These are phyloP conservation scores for Parnassius orleans DNA, from an alignment of 2,888 invertebrate genomes.

Conservation along the genomic window DNA sequence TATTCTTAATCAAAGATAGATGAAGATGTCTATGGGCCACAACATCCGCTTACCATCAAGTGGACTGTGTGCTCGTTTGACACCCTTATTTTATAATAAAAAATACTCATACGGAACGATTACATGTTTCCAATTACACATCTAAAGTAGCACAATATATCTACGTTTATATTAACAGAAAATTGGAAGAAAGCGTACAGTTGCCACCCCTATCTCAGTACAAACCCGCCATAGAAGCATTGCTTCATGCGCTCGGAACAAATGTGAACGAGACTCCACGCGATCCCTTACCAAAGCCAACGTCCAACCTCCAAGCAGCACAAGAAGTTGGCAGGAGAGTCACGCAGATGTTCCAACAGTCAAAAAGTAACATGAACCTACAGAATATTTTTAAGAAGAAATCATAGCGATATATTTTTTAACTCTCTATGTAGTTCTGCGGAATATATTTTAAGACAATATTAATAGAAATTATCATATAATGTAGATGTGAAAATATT, in stretches of 20 bases:
- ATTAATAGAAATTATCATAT: background rate
- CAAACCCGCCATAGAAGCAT: slow-evolving; percentile 63
- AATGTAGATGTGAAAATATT: slow-evolving; percentile 3
- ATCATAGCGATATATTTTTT: slow-evolving; percentile 45
- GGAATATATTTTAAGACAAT: too few relatives aligned
- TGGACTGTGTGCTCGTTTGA: background rate
- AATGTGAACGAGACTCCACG: slow-evolving; percentile 29
- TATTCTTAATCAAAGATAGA: too few relatives aligned
- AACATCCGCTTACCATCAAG: background rate
- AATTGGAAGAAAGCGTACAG: slow-evolving; percentile 68
- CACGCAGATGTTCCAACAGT: slow-evolving; percentile 74
- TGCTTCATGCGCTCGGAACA: slow-evolving; percentile 56
- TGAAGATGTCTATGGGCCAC: too few relatives aligned
- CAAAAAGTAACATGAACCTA: slow-evolving; percentile 70
- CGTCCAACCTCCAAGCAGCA: slow-evolving; percentile 58
- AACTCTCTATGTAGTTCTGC: background rate
- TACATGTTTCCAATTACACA: too few relatives aligned
- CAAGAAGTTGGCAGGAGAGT: slow-evolving; percentile 72
- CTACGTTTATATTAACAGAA: slow-evolving; percentile 43
- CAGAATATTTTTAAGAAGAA: slow-evolving; percentile 78
- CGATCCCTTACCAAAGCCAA: slow-evolving; percentile 43
- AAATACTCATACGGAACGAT: too few relatives aligned
- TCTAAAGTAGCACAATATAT: too few relatives aligned
- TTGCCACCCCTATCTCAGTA: slow-evolving; percentile 56
- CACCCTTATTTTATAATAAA: background rate